Evolutionary conservation across 2,888 invertebrate species (phyloP).

Genomic region (Phortica okadai): DNA sequence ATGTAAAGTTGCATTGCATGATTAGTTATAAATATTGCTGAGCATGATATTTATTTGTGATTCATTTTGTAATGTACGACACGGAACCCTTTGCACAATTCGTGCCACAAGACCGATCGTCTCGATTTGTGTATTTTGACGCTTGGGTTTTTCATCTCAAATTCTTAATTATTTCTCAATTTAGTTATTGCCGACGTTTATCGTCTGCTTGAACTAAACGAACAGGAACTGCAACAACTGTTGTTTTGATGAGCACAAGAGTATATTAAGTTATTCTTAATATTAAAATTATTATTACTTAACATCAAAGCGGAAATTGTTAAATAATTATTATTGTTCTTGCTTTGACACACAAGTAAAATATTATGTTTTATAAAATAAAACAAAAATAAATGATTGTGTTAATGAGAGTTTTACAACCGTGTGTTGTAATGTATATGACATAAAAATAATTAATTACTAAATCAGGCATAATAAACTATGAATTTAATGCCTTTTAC

Average conservation of each 20-base stretch:
- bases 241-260: background rate
- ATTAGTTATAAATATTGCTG: background rate
- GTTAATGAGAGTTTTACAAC: background rate
- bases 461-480: too few relatives aligned
- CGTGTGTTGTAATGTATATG: background rate
- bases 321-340: slow-evolving; percentile 3
- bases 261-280: background rate
- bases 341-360: background rate
- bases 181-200: background rate
- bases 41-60: background rate
- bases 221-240: slow-evolving; percentile 18
- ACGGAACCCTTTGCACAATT: slow-evolving; percentile 21
- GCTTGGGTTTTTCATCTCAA: slow-evolving; percentile 15
- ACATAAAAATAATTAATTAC: too few relatives aligned
- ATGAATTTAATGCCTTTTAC: too few relatives aligned
- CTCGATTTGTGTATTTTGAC: slow-evolving; percentile 10
- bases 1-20: background rate
- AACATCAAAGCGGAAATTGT: slow-evolving; percentile 24
- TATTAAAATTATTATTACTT: slow-evolving; percentile 8
- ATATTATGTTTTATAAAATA: background rate
- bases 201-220: background rate
- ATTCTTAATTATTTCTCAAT: slow-evolving; percentile 15
- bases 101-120: slow-evolving; percentile 2
- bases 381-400: background rate
- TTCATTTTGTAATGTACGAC: slow-evolving; percentile 1